A percentile compares a stretch with the other conserved stretches of the same genome.
Evolutionary conservation across 2,888 invertebrate genomes (phyloP).

Genomic region (Caenorhabditis sp.): DNA sequence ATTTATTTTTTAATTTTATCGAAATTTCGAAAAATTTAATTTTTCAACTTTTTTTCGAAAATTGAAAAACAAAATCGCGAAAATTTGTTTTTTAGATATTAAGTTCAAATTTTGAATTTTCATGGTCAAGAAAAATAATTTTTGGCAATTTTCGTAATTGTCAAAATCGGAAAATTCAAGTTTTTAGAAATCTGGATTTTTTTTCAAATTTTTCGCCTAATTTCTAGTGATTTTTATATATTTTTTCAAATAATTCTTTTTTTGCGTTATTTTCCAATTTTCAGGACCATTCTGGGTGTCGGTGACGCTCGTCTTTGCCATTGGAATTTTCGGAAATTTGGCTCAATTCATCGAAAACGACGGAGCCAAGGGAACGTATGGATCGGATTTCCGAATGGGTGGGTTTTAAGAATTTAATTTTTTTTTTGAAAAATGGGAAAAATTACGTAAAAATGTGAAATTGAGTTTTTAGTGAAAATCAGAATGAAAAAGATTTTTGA

Average conservation of each 20-base stretch:
- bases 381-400: constrained; percentile 92
- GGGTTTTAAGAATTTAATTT: not conserved
- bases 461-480: too few species aligned
- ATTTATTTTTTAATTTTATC: not conserved
- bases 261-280: not conserved
- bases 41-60: not conserved
- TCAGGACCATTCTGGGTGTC: constrained; percentile 95
- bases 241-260: constrained; percentile 13
- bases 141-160: too few species aligned
- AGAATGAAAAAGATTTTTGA: too few species aligned
- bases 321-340: constrained; percentile 94
- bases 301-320: constrained; percentile 94
- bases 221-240: not conserved
- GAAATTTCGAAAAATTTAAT: not conserved
- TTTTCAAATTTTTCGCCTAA: too few species aligned
- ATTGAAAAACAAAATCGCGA: too few species aligned
- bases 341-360: constrained; percentile 92
- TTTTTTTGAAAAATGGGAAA: too few species aligned
- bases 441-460: not conserved
- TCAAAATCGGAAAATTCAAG: too few species aligned
- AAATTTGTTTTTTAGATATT: too few species aligned
- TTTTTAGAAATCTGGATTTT: not conserved
- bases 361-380: constrained; percentile 89
- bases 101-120: too few species aligned
- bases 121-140: too few species aligned